Percentiles rank a stretch among this genome's conserved stretches.
Evolutionary conservation across 2,888 invertebrate species (phyloP).

Genomic region (Timema podura): DNA sequence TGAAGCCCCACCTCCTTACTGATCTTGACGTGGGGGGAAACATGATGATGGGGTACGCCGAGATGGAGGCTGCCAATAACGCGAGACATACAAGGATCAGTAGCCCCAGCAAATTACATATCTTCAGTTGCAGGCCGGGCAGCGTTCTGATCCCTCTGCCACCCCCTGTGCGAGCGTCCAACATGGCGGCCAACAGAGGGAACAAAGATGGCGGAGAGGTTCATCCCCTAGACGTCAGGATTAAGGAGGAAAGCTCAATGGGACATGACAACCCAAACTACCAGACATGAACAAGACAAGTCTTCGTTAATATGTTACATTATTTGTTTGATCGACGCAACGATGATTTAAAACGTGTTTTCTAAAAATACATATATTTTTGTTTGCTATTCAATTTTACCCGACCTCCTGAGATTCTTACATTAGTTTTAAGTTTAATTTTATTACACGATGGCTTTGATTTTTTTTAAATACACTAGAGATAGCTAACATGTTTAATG

Average conservation of each 20-base stretch:
- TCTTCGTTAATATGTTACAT: no score
- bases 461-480: no score
- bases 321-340: no score
- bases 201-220: conserved; percentile 10
- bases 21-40: conserved; percentile 23
- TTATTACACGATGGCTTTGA: no score
- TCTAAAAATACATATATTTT: no score
- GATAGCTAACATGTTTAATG: no score
- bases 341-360: no score
- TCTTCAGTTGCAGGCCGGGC: conserved; percentile 38
- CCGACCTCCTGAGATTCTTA: no score
- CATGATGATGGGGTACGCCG: conserved; percentile 30
- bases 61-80: conserved; percentile 18
- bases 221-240: conserved; percentile 21
- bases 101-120: conserved; percentile 37
- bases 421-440: no score
- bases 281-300: conserved; percentile 9
- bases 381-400: no score
- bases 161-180: conserved; percentile 14
- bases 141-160: conserved; percentile 36
- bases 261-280: conserved; percentile 37
- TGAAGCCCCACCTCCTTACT: conserved; percentile 18
- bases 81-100: conserved; percentile 32
- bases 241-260: conserved; percentile 30
- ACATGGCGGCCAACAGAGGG: conserved; percentile 13